A percentile compares a stretch with the other conserved stretches of the same genome.
phyloP scores from a whole-genome alignment of 2,113 vertebrate species.

The Phaethon lepturus region DNA sequence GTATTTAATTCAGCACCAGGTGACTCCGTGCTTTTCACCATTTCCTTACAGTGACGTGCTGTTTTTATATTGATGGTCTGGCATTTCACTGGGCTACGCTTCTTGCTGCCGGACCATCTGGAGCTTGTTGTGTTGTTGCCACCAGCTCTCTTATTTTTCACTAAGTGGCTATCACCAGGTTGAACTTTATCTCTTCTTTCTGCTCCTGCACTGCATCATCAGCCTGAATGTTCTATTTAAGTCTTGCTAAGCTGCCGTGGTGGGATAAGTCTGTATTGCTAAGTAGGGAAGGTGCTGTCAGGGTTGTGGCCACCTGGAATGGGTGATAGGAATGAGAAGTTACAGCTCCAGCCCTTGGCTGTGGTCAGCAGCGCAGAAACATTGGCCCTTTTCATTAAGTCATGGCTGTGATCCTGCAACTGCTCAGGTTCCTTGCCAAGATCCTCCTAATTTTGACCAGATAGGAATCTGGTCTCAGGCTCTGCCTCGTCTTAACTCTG shows the following conservation, averaged over 20 bases:
- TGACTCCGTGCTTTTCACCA: background rate
- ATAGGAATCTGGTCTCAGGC: background rate
- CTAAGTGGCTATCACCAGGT: background rate
- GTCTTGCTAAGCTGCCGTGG: background rate
- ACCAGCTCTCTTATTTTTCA: constrained; percentile 22
- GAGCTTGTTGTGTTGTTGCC: background rate
- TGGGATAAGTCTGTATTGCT: background rate
- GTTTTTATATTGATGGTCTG: background rate
- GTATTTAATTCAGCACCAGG: background rate
- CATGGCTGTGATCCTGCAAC: background rate
- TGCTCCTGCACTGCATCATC: background rate
- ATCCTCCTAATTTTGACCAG: background rate
- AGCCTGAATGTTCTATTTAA: background rate
- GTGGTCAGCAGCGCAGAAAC: background rate
- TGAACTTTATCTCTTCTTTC: constrained; percentile 45
- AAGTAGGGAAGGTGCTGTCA: background rate
- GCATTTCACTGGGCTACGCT: background rate
- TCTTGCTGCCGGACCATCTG: background rate
- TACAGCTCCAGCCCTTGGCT: background rate
- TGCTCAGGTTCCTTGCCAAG: background rate
- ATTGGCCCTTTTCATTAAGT: background rate
- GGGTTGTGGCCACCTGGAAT: background rate
- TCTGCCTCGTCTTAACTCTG: background rate
- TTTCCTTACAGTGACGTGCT: background rate
- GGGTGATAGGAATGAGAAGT: background rate